Evolutionary conservation across 23 tunicate species (phyloP).

Genomic region (Aplidium turbinatum): DNA sequence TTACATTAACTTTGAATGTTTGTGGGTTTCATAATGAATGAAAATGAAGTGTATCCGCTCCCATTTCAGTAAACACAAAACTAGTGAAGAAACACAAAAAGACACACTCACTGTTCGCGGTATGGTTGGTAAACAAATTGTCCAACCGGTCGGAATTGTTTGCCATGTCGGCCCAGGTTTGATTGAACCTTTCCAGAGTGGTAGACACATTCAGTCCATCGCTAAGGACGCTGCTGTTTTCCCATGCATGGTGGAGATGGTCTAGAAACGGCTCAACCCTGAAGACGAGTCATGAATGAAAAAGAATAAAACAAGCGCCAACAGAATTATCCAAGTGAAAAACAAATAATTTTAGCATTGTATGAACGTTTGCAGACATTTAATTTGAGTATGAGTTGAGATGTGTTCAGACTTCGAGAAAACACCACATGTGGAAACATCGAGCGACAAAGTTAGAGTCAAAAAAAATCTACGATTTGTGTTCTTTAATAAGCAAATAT

Average conservation of each 20-base stretch:
- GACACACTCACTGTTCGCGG: background rate
- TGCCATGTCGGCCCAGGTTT: conserved; percentile 11
- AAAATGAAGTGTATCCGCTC: no score
- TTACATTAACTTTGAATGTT: no score
- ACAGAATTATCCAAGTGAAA: background rate
- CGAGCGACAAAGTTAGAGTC: no score
- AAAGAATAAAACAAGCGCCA: background rate
- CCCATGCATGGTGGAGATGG: conserved; percentile 33
- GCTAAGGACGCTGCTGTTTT: conserved; percentile 19
- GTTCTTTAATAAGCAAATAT: no score
- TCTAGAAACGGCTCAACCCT: conserved; percentile 43
- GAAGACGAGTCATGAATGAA: background rate
- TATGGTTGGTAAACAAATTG: background rate
- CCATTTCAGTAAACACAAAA: no score
- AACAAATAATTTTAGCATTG: background rate
- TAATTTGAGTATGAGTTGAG: no score
- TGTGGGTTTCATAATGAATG: no score
- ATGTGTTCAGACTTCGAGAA: no score
- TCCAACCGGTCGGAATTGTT: background rate
- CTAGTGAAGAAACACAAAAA: no score
- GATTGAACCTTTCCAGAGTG: background rate
- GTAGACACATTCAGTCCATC: background rate
- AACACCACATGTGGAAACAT: no score
- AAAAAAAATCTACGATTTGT: no score
- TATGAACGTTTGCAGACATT: no score